Evolutionary conservation across 37 sponge, comb jelly and placozoan genomes (phyloP).

Genomic region (Spongilla lacustris): DNA sequence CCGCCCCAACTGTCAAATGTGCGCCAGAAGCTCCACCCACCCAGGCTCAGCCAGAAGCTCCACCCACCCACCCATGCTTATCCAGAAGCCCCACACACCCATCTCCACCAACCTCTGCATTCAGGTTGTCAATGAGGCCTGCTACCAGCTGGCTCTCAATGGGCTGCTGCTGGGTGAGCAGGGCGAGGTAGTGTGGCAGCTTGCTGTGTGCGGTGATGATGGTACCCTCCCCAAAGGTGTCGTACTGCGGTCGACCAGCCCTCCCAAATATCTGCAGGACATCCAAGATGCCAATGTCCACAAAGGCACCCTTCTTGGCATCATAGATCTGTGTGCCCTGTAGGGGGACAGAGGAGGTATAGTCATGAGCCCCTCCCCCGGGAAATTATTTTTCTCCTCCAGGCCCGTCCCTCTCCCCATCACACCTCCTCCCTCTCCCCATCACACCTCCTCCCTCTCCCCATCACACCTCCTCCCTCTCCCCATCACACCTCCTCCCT

Average conservation of each 20-base stretch:
- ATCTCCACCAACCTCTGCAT: slow-evolving; percentile 85
- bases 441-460: too few relatives aligned
- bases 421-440: too few relatives aligned
- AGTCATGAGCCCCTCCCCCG: too few relatives aligned
- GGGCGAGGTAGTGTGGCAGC: slow-evolving; percentile 89
- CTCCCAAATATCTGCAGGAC: slow-evolving; percentile 98
- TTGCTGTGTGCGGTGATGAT: slow-evolving; percentile 97
- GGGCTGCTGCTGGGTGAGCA: slow-evolving; percentile 92
- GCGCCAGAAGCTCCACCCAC: not conserved
- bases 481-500: too few relatives aligned
- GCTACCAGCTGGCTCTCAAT: slow-evolving; percentile 93
- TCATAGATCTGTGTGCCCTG: slow-evolving; percentile 97
- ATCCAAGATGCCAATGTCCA: slow-evolving; percentile 96
- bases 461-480: not conserved
- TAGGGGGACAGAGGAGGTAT: not conserved
- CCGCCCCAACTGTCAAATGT: too few relatives aligned
- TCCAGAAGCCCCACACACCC: not conserved
- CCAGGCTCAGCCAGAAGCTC: not conserved
- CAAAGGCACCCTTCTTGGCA: slow-evolving; percentile 94
- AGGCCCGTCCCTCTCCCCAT: too few relatives aligned
- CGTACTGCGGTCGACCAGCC: slow-evolving; percentile 97
- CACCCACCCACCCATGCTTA: not conserved
- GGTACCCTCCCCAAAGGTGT: slow-evolving; percentile 88
- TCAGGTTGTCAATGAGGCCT: slow-evolving; percentile 85
- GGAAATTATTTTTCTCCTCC: too few relatives aligned